phyloP scores from a whole-genome alignment of 2,113 vertebrate species.

The Geococcyx californianus region DNA sequence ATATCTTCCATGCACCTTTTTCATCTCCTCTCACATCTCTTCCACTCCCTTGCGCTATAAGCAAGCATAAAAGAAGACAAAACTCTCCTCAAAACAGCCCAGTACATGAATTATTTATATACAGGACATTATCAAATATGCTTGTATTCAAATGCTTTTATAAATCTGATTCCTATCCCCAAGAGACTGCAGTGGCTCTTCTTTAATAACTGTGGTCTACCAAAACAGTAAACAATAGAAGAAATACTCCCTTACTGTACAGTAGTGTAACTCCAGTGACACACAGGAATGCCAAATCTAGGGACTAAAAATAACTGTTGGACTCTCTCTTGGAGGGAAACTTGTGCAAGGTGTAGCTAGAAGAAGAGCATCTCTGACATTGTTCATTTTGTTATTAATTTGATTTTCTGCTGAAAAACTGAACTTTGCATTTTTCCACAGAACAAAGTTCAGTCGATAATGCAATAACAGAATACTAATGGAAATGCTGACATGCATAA shows the following conservation, averaged over 20 bases:
- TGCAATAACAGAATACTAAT: not conserved
- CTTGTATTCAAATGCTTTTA: not conserved
- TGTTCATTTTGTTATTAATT: not conserved
- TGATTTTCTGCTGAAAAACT: not conserved
- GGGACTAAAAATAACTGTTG: not conserved
- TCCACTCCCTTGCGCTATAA: not conserved
- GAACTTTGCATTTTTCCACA: not conserved
- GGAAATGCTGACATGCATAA: not conserved
- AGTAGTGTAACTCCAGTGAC: not conserved
- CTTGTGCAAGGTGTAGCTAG: not conserved
- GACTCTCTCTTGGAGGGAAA: not conserved
- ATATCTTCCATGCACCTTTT: not conserved
- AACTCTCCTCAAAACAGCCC: not conserved
- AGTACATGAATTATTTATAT: not conserved
- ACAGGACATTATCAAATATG: not conserved
- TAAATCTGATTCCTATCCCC: not conserved
- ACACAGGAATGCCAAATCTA: not conserved
- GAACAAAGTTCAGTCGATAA: not conserved
- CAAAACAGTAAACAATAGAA: not conserved
- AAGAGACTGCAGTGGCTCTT: not conserved
- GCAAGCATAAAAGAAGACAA: not conserved
- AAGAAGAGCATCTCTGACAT: not conserved
- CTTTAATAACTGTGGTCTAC: not conserved
- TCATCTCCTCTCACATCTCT: not conserved
- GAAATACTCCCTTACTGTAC: not conserved